Evolutionary conservation across 30 jellyfish, hydroid and myxozoan species (phyloP), one percentile per base, ranked within the genome.

Genomic region (Sanderia malayensis): DNA sequence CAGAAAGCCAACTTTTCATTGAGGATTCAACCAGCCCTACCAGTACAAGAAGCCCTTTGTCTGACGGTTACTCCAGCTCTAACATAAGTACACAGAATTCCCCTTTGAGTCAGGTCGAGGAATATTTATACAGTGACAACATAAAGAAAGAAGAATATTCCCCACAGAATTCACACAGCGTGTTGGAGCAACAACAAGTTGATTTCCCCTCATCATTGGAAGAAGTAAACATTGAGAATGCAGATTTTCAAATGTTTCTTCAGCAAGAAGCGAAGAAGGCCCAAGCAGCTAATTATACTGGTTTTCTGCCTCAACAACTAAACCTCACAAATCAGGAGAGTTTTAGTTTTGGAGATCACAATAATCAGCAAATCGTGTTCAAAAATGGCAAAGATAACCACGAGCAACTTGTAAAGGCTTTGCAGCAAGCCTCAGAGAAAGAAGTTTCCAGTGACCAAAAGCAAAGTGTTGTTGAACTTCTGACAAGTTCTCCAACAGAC

Each of bases 61-160:
- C 89, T 33, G 81, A 65, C 53, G 89, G 65, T 41, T 49, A 62
- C 47, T 44, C 75, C 20, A 79, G 58, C 25, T 66, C 82, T 6
- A 78, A 63, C 32, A 44, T 63, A 59, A 78, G 89, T 46, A 25
- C 70, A 63, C 82, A 78, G 76, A 65, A 53, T 28, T 78, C 89
- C 23, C 89, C 89, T n/a, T 67, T 28, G 41, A 49, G 58, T 44
- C 27, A 19, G 18, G 66, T 52, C 7, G 89, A 78, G 31, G 89
- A 78, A 11, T 65, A 37, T 21, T 61, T 57, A 1, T 78, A 28
- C 60, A 28, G 15, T n/a, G 28, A 61, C 24, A 63, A 25, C 26
- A 17, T 78, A 4, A 78, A 78, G 33, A 47, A 67, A 55, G 89
- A 78, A 34, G 82, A 78, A 34, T 23, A 64, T 9, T 78, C 89